phyloP scores from a whole-genome alignment of 2,888 invertebrate species.

The Halictus ligatus region DNA sequence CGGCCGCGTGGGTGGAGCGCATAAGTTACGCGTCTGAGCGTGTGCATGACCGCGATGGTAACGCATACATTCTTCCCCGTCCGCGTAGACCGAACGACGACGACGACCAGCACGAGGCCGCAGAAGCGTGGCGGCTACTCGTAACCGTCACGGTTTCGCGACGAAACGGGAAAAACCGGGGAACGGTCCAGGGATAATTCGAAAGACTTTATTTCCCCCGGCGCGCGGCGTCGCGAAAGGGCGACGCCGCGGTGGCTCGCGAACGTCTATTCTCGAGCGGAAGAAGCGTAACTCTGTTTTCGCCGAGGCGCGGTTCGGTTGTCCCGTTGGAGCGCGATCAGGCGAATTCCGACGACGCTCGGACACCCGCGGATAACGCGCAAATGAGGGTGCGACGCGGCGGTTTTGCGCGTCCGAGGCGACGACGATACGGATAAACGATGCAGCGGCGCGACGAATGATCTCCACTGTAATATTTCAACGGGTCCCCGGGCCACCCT shows the following conservation, averaged over 20 bases:
- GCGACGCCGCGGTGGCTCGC: constrained; percentile 33
- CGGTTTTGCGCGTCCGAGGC: constrained; percentile 68
- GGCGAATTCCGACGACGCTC: constrained; percentile 34
- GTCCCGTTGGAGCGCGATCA: constrained; percentile 73
- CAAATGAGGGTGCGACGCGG: constrained; percentile 61
- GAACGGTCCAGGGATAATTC: constrained; percentile 74
- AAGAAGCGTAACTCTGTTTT: constrained; percentile 40
- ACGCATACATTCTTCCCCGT: constrained; percentile 52
- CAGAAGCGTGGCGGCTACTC: neutral
- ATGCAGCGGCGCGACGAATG: constrained; percentile 70
- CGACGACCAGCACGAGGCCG: neutral
- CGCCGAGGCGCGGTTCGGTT: constrained; percentile 32
- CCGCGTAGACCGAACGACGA: constrained; percentile 1
- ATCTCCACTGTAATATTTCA: constrained; percentile 77
- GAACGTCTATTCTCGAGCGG: constrained; percentile 22
- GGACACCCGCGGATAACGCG: constrained; percentile 18
- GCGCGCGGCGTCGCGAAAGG: constrained; percentile 36
- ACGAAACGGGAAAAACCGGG: constrained; percentile 55
- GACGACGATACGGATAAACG: constrained; percentile 70
- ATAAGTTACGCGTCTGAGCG: constrained; percentile 55
- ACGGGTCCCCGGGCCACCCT: constrained; percentile 40
- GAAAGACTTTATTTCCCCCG: constrained; percentile 60
- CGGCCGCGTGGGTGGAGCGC: constrained; percentile 28
- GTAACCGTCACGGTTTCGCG: neutral
- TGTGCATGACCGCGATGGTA: constrained; percentile 21